Percentiles rank a stretch among this genome's conserved stretches.
phyloP scores from a whole-genome alignment of 2,797 vertebrate genomes.

The Nyctalus aviator region DNA sequence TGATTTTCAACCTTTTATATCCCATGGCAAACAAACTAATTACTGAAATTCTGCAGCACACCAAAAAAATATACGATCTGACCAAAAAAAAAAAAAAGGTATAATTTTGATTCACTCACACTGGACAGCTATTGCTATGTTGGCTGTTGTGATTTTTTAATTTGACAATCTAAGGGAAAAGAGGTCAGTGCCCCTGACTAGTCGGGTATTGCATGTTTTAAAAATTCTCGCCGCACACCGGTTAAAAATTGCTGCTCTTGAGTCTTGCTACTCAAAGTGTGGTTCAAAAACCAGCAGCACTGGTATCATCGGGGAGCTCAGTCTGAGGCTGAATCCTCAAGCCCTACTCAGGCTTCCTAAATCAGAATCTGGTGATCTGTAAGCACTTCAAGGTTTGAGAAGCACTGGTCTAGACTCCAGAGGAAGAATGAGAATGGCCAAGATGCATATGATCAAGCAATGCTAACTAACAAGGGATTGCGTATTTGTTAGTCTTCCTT shows the following conservation, averaged over 20 bases:
- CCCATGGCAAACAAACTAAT: background rate
- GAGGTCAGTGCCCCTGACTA: background rate
- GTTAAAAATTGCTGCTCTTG: background rate
- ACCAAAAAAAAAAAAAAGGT: background rate
- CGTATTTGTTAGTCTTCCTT: conserved; percentile 59
- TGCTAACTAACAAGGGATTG: background rate
- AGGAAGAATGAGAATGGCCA: conserved; percentile 44
- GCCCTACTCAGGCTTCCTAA: background rate
- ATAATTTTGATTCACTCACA: background rate
- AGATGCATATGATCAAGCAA: conserved; percentile 11
- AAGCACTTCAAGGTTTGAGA: conserved; percentile 34
- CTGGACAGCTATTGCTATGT: background rate
- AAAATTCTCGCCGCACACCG: background rate
- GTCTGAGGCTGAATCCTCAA: background rate
- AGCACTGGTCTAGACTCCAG: conserved; percentile 19
- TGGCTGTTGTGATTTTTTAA: background rate
- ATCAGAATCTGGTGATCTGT: conserved; percentile 23
- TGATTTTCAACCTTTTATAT: background rate
- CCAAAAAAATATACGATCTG: background rate
- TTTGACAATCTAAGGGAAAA: background rate
- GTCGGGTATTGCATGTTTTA: background rate
- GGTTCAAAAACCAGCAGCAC: background rate
- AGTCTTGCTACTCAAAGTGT: background rate
- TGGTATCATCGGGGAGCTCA: background rate
- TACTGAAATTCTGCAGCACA: background rate